Evolutionary conservation across 2,113 vertebrate genomes (phyloP).

Genomic region (Solea solea): DNA sequence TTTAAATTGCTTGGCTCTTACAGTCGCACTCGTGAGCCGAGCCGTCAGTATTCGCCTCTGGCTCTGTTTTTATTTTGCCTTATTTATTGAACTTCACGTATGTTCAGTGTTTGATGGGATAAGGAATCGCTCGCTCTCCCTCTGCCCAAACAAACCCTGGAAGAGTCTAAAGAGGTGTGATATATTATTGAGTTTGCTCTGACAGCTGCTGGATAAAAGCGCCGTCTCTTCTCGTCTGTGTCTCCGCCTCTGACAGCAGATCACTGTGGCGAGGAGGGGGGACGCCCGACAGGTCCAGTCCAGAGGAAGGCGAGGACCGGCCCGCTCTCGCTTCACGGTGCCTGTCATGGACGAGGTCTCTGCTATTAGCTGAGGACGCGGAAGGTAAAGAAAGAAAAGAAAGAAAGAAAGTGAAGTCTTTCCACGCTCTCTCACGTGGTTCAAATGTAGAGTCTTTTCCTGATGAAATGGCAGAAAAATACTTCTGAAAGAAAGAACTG

Average conservation of each 20-base stretch:
- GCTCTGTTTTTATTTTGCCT: too few species aligned
- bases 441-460: background rate
- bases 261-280: background rate
- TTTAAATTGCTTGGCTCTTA: too few species aligned
- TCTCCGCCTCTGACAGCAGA: background rate
- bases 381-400: background rate
- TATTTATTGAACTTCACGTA: background rate
- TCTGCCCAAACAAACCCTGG: background rate
- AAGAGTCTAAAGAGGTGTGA: background rate
- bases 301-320: background rate
- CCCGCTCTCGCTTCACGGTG: too few species aligned
- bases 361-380: background rate
- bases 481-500: background rate
- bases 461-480: background rate
- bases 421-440: background rate
- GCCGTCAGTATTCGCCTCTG: too few species aligned
- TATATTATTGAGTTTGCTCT: background rate
- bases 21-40: too few species aligned
- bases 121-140: background rate
- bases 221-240: background rate
- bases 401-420: slow-evolving; percentile 3
- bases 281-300: background rate
- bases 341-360: too few species aligned
- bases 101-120: background rate
- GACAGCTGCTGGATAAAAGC: slow-evolving; percentile 18